Conservation (phyloP, 2,797 vertebrate genomes). For the Acanthornis magna region DNA sequence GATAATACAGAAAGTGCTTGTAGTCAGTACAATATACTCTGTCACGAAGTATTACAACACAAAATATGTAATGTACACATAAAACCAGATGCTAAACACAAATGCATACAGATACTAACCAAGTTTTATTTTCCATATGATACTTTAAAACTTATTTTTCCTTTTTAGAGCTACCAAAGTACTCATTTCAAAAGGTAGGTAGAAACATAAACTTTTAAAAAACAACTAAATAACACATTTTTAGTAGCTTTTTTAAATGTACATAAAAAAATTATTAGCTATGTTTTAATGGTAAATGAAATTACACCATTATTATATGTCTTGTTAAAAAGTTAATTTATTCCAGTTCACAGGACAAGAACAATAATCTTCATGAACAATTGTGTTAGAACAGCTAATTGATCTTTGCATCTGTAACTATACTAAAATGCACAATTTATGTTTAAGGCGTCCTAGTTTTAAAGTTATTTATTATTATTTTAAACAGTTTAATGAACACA, state of each 20-base stretch:
- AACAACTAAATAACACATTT: not conserved
- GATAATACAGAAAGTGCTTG: not conserved
- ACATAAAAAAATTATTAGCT: conserved; percentile 12
- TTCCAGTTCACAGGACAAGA: conserved; percentile 14
- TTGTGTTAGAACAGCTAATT: conserved; percentile 25
- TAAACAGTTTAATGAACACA: conserved; percentile 11
- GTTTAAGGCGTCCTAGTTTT: not conserved
- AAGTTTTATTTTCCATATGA: not conserved
- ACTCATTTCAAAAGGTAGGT: not conserved
- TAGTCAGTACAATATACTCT: not conserved
- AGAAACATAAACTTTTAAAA: not conserved
- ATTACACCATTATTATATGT: conserved; percentile 10
- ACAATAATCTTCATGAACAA: not conserved
- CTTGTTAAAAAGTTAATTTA: not conserved
- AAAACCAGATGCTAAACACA: not conserved
- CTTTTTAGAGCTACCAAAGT: not conserved
- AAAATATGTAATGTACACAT: not conserved
- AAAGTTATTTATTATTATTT: not conserved
- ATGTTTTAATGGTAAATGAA: conserved; percentile 29
- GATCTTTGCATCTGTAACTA: conserved; percentile 3
- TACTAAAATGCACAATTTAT: conserved; percentile 29
- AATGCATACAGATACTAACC: not conserved
- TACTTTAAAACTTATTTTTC: not conserved
- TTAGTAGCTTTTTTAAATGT: not conserved
- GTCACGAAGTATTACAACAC: not conserved